phyloP scores from a whole-genome alignment of 2,113 vertebrate species.

The Sapajus apella region DNA sequence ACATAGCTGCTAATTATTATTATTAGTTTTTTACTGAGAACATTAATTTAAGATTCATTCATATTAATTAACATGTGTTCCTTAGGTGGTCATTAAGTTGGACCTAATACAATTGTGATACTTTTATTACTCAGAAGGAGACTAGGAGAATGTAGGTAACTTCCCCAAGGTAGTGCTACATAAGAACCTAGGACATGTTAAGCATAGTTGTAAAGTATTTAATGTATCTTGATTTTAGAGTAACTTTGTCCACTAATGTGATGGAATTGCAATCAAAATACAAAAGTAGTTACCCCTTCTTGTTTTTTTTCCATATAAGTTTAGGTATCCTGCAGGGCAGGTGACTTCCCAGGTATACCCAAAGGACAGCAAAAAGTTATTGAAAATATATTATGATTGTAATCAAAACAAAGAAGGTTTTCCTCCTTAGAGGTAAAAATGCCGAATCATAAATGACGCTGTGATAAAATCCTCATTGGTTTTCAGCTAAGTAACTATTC shows the following conservation, averaged over 20 bases:
- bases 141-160: neutral
- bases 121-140: neutral
- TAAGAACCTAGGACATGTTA: neutral
- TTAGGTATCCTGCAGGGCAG: fast-evolving
- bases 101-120: neutral
- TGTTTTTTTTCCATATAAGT: neutral
- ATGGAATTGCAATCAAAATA: neutral
- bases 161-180: neutral
- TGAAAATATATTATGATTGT: neutral
- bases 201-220: neutral
- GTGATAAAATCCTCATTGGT: neutral
- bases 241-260: neutral
- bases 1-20: neutral
- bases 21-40: neutral
- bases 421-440: neutral
- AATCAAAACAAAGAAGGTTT: neutral
- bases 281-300: neutral
- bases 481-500: neutral
- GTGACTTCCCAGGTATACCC: neutral
- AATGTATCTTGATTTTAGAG: neutral
- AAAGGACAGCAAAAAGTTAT: neutral
- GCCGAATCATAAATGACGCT: neutral
- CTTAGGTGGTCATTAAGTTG: neutral
- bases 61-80: neutral
- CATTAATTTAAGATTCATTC: neutral